Conservation (phyloP, 37 sponge, comb jelly and placozoan species). For the Tethya wilhelma region DNA sequence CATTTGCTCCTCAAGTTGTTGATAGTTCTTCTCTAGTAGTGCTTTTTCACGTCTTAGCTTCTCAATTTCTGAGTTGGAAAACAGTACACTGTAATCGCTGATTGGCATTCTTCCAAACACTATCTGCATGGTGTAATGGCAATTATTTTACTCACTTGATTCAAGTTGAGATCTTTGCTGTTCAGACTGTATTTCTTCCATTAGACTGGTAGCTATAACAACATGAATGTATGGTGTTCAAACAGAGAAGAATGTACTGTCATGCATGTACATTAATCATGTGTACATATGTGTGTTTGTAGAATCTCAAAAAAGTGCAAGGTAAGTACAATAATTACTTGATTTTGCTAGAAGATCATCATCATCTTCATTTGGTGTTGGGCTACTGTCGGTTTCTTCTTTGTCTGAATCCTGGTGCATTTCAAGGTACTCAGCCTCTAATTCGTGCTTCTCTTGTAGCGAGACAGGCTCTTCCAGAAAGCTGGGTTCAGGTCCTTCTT, state of each 20-base stretch:
- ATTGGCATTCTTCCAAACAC: not conserved
- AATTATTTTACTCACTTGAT: conserved; percentile 19
- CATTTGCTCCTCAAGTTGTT: not conserved
- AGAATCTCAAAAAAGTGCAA: not conserved
- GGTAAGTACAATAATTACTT: conserved; percentile 23
- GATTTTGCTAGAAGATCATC: conserved; percentile 24
- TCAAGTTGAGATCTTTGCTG: not conserved
- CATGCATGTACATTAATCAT: too few relatives aligned
- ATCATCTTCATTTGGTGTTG: not conserved
- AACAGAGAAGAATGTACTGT: too few relatives aligned
- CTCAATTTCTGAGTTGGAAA: conserved; percentile 9
- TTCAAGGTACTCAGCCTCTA: not conserved
- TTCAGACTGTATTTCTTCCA: conserved; percentile 39
- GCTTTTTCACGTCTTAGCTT: not conserved
- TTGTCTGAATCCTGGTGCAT: not conserved
- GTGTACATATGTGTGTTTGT: not conserved
- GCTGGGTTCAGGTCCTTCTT: not conserved
- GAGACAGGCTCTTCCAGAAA: not conserved
- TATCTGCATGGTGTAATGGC: too few relatives aligned
- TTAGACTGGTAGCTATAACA: conserved; percentile 37
- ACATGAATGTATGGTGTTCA: not conserved
- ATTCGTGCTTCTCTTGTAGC: not conserved
- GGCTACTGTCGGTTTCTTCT: not conserved
- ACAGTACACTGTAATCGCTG: not conserved
- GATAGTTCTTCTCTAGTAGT: not conserved